These are phyloP conservation scores for Seriola aureovittata DNA, from an alignment of 2,113 vertebrate genomes.

Conservation along the genomic window DNA sequence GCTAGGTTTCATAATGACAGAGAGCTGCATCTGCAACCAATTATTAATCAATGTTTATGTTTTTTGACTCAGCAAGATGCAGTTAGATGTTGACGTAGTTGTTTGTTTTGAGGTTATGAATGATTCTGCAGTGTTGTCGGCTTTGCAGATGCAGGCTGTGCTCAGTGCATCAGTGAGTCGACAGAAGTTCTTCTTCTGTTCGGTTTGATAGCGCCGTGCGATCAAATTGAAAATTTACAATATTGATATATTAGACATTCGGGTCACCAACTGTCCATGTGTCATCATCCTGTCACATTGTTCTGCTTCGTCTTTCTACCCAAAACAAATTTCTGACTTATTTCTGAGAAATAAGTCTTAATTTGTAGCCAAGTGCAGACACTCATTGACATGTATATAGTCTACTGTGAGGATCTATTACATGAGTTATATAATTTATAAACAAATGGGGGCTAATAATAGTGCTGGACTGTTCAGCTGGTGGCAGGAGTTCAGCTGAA, in stretches of 20 bases:
- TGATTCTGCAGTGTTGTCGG: no score
- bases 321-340: neutral
- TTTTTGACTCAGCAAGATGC: neutral
- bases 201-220: no score
- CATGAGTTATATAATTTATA: constrained; percentile 37
- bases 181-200: no score
- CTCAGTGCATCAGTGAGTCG: no score
- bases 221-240: neutral
- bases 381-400: neutral
- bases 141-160: no score
- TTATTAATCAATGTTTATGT: neutral
- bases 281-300: neutral
- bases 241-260: neutral
- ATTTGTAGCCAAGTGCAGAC: neutral
- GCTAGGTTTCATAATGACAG: neutral
- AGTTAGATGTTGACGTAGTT: neutral
- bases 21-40: neutral
- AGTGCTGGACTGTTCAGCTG: constrained; percentile 44
- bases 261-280: neutral
- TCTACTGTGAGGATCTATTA: constrained; percentile 22
- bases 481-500: constrained; percentile 51
- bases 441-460: constrained; percentile 59
- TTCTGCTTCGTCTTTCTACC: neutral
- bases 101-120: neutral
- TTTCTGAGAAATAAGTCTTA: neutral